These are phyloP conservation scores for Linnaemya tessellans DNA, from an alignment of 2,888 invertebrate genomes.

Conservation along the genomic window DNA sequence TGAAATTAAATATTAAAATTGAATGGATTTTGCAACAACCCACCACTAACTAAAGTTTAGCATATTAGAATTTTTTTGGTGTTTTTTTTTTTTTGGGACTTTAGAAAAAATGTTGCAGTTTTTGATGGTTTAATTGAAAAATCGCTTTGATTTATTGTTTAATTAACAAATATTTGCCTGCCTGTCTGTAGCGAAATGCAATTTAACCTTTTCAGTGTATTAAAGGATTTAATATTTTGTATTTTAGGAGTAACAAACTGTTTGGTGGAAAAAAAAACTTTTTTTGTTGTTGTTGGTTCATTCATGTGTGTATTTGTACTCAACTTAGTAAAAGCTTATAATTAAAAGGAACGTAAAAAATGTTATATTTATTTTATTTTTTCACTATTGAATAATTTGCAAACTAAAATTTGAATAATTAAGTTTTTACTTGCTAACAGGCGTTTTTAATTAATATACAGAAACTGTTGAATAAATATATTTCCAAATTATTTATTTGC, in stretches of 20 bases:
- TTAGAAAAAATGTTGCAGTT: not conserved
- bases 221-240: not conserved
- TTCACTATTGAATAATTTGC: no score
- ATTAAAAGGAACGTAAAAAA: not conserved
- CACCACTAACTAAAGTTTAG: conserved; percentile 45
- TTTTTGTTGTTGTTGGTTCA: not conserved
- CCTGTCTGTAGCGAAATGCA: not conserved
- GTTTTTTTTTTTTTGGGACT: no score
- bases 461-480: not conserved
- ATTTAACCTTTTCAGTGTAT: conserved; percentile 3
- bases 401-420: conserved; percentile 9
- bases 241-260: not conserved
- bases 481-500: no score
- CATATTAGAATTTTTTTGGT: not conserved
- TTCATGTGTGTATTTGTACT: conserved; percentile 8
- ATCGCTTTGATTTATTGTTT: conserved; percentile 48
- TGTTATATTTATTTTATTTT: not conserved
- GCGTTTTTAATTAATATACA: not conserved
- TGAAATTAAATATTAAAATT: conserved; percentile 70
- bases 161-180: conserved; percentile 48
- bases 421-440: not conserved
- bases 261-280: not conserved
- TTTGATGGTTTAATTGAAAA: conserved; percentile 33
- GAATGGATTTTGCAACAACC: conserved; percentile 6
- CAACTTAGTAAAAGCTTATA: not conserved